Conservation (phyloP, 2,113 vertebrate genomes). For the Lonchura striata region DNA sequence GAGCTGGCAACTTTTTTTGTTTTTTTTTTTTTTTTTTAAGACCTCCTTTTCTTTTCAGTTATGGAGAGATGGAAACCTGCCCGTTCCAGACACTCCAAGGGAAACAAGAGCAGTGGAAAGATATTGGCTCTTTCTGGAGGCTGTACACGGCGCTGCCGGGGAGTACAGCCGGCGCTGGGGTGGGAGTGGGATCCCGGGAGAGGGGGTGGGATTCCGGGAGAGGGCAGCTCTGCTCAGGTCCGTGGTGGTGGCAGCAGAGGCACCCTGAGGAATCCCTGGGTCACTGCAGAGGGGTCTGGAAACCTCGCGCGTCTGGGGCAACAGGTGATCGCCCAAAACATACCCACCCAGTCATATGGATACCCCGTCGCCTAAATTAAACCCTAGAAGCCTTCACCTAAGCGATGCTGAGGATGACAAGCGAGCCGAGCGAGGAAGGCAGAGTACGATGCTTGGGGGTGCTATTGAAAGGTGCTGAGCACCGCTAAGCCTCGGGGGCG, state of each 20-base stretch:
- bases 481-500: background rate
- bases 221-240: background rate
- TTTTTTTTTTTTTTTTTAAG: background rate
- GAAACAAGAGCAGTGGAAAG: constrained; percentile 47
- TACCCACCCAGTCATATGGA: accelerated
- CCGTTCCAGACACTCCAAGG: constrained; percentile 16
- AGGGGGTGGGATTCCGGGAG: background rate
- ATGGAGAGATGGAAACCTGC: constrained; percentile 49
- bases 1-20: background rate
- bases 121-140: background rate
- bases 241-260: background rate
- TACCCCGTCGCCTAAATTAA: background rate
- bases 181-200: background rate
- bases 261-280: background rate
- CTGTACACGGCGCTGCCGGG: background rate
- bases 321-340: background rate
- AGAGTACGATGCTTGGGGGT: background rate
- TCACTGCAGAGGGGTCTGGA: background rate
- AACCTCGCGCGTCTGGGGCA: background rate
- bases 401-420: background rate
- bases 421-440: background rate
- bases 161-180: background rate
- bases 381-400: background rate
- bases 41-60: constrained; percentile 31
- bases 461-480: background rate